Percentiles rank a stretch among this genome's conserved stretches.
These are phyloP conservation scores for Micrasema minimum DNA, from an alignment of 1,140 invertebrate genomes.

Conservation along the genomic window DNA sequence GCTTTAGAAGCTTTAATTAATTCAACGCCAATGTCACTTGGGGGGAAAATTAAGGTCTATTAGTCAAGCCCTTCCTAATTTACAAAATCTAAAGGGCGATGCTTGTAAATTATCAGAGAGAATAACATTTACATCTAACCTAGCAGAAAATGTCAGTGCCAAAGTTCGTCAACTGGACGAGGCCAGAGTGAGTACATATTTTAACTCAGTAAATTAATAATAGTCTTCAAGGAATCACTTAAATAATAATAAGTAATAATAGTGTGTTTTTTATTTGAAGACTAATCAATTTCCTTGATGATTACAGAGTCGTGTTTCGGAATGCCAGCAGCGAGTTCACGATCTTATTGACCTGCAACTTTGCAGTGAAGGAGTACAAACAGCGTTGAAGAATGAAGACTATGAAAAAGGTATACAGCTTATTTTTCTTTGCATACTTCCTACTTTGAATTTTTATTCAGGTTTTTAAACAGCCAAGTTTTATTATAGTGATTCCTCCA, in stretches of 20 bases:
- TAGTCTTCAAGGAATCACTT: too few species aligned
- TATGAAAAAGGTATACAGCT: slow-evolving; percentile 88
- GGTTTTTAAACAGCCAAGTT: too few species aligned
- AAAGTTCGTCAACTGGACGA: slow-evolving; percentile 95
- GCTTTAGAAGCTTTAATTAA: slow-evolving; percentile 48
- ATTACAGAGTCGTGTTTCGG: slow-evolving; percentile 86
- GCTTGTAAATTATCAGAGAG: slow-evolving; percentile 73
- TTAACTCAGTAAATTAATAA: too few species aligned
- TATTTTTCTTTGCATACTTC: too few species aligned
- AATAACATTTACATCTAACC: slow-evolving; percentile 86
- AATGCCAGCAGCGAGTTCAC: slow-evolving; percentile 94
- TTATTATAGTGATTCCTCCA: too few species aligned
- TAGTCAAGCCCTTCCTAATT: slow-evolving; percentile 62
- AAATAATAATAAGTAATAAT: too few species aligned
- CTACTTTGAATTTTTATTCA: too few species aligned
- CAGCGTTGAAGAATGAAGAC: slow-evolving; percentile 90
- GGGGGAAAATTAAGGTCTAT: slow-evolving; percentile 61
- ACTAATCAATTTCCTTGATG: too few species aligned
- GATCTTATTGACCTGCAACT: slow-evolving; percentile 96
- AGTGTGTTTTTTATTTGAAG: too few species aligned
- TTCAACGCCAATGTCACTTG: slow-evolving; percentile 56
- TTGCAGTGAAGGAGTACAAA: slow-evolving; percentile 94
- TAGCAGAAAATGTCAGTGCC: slow-evolving; percentile 94
- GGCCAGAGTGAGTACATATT: slow-evolving; percentile 83
- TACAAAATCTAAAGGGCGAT: slow-evolving; percentile 61